These are phyloP conservation scores for Sakesphorus luctuosus DNA, from an alignment of 2,113 vertebrate genomes.

Conservation along the genomic window DNA sequence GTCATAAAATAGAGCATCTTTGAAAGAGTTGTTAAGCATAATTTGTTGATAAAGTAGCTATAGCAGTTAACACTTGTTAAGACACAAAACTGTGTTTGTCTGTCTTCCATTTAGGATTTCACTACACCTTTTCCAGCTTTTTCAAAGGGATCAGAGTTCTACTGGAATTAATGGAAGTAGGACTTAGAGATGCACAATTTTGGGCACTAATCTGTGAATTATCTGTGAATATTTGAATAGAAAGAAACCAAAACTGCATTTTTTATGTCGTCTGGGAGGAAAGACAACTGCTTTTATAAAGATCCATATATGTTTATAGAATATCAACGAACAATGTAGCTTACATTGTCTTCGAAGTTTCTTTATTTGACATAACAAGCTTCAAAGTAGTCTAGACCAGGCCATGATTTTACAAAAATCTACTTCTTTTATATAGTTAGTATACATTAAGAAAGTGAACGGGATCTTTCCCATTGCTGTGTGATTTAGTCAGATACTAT, in stretches of 20 bases:
- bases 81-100: not conserved
- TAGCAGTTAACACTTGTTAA: not conserved
- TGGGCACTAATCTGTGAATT: slow-evolving; percentile 14
- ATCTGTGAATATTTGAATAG: slow-evolving; percentile 35
- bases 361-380: not conserved
- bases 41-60: not conserved
- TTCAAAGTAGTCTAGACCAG: not conserved
- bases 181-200: not conserved
- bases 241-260: slow-evolving; percentile 33
- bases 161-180: not conserved
- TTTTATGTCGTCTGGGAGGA: slow-evolving; percentile 31
- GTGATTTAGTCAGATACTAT: not conserved
- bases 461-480: not conserved
- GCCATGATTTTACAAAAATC: not conserved
- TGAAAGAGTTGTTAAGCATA: not conserved
- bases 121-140: not conserved
- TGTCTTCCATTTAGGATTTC: not conserved
- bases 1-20: not conserved
- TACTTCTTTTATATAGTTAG: not conserved
- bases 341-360: not conserved
- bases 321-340: slow-evolving; percentile 12
- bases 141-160: not conserved
- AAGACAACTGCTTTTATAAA: slow-evolving; percentile 29
- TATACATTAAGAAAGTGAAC: not conserved
- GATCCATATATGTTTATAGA: not conserved